phyloP scores from a whole-genome alignment of 2,888 invertebrate species.

The Spisula subtruncata region DNA sequence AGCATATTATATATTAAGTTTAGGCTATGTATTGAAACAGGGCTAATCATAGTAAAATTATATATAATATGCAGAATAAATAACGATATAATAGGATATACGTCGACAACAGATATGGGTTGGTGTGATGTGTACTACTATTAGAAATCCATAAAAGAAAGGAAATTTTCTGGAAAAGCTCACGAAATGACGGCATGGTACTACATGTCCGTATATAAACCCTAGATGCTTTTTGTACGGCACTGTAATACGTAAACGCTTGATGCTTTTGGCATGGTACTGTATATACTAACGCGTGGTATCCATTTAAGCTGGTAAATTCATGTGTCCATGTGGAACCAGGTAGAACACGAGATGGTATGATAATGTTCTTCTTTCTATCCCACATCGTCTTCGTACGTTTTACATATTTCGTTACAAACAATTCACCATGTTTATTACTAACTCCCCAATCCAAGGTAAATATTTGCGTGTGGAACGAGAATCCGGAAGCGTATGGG shows the following conservation, averaged over 20 bases:
- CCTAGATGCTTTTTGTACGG: neutral
- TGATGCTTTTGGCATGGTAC: neutral
- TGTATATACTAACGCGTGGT: slow-evolving; percentile 27
- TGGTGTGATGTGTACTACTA: no score
- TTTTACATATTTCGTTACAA: slow-evolving; percentile 44
- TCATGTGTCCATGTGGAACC: slow-evolving; percentile 57
- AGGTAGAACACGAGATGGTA: slow-evolving; percentile 36
- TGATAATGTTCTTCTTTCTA: slow-evolving; percentile 50
- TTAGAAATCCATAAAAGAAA: no score
- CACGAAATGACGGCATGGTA: no score
- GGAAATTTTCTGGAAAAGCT: no score
- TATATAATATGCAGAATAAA: no score
- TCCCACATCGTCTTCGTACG: slow-evolving; percentile 59
- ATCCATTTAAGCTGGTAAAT: slow-evolving; percentile 30
- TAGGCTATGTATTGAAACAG: no score
- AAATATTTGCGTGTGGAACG: slow-evolving; percentile 55
- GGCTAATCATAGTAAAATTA: no score
- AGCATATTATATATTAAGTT: no score
- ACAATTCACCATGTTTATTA: slow-evolving; percentile 33
- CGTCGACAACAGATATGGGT: no score
- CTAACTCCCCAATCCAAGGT: slow-evolving; percentile 55
- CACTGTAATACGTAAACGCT: neutral
- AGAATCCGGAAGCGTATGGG: slow-evolving; percentile 45
- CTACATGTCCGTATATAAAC: neutral
- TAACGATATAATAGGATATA: no score